Base-by-base conservation (phyloP, 2,888 invertebrate genomes). In the Gnatocerus cornutus region DNA sequence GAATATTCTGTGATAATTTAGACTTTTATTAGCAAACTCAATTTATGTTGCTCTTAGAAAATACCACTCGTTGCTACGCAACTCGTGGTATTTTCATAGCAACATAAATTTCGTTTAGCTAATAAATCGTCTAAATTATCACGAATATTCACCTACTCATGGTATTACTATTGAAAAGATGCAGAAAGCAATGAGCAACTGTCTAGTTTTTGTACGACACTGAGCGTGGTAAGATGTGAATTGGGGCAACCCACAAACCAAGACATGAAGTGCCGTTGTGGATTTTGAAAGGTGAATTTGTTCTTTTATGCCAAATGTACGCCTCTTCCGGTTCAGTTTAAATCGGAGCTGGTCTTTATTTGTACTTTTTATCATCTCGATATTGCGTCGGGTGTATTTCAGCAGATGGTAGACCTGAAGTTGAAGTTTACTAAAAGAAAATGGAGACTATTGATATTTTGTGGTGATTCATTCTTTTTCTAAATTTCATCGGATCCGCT, bases 311-410 rank as follows among this genome's bases (percentile, higher is more conserved):
- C 64, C 65, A 66, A 61, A 65, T 58, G 50, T 58, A 52, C 71
- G 65, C 71, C 71, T 69, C 69, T 71, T 71, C 71, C 71, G 71
- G 71, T 71, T 52, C 63, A 50, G 43, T 65, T 33, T 55, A 63
- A 64, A 71, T 71, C 52, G 58, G 56, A 63, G 45, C 63, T 62
- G 68, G 52, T 71, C 52, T 69, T 69, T 69, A 56, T 68, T 68
- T 68, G 68, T 63, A 41, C 58, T 58, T 65, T 52, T 69, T 65
- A 69, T 65, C 69, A 65, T 53, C 53, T 53, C 48, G 61, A 53
- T 55, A 68, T 62, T 33, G 30, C 14, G 62, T 50, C 13, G 50
- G 50, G 43, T 39, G 39, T 12, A 41, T 50, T 58, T 64, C 45
- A 33, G 69, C 69, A 69, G 69, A 64, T 69, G 68, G 61, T 56